Base-by-base conservation (phyloP, 2,888 invertebrate species). In the Teleiodes luculella region DNA sequence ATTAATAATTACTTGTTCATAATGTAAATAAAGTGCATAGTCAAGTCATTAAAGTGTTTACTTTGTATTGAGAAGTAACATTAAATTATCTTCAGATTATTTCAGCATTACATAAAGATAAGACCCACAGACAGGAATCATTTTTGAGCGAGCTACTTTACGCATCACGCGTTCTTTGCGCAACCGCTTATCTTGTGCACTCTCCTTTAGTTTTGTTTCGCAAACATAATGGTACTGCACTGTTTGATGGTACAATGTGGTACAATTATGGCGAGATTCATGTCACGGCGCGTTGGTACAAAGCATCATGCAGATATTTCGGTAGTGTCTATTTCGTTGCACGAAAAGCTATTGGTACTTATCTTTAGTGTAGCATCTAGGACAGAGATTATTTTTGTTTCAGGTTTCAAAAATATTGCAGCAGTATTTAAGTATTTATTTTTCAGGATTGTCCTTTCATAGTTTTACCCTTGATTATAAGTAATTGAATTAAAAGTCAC, bases 261-360 rank as follows among this genome's bases (percentile, higher is more conserved):
- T 62, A 63, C 71, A 62, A 76, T 76, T 76, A 76, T 70, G 66
- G 65, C 63, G 67, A 65, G 68, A 70, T 68, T 68, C 69, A 65
- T 71, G 70, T 79, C 80, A 78, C 78, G 80, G 69, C 64, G 63
- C 57, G 54, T 14, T 7, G n/a, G 10, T 57, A 62, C 57, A 24
- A 24, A 24, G 24, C 60, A 64, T 70, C 67, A 65, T 65, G 66
- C 62, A 56, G 62, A 63, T 58, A 63, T 58, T 57, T 54, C 56
- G 58, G 63, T 65, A 47, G 54, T 57, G 57, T 60, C 64, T 66
- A 61, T 61, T 66, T 62, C 65, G 63, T 63, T 64, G 61, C 63
- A 59, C 58, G 64, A 64, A 7, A 10, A 14, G 16, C 28, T 50
- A 39, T 48, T 48, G 35, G 35, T 48, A 48, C 16, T 43, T 35